Evolutionary conservation across 2,797 vertebrate species (phyloP).

Genomic region (Paratrypauchen microcephalus): DNA sequence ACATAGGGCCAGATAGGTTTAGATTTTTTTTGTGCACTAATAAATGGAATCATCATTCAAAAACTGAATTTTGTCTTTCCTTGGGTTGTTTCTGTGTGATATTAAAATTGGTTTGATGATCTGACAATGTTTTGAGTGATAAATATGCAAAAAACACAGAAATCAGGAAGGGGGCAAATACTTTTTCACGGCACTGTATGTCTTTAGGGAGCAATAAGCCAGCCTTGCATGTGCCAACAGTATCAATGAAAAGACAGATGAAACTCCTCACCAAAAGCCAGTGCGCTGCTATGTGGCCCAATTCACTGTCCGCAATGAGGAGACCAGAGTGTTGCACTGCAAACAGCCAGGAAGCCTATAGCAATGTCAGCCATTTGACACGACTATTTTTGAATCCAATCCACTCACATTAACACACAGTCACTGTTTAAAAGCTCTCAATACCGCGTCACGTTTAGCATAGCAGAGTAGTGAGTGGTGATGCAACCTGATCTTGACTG

Average conservation of each 20-base stretch:
- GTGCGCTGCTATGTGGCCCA: slow-evolving; percentile 68
- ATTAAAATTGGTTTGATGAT: too few species aligned
- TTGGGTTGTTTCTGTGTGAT: too few species aligned
- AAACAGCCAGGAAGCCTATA: slow-evolving; percentile 24
- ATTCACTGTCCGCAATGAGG: slow-evolving; percentile 58
- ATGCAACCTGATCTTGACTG: slow-evolving; percentile 55
- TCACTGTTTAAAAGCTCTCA: slow-evolving; percentile 50
- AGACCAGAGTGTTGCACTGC: slow-evolving; percentile 18
- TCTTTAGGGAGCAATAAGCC: slow-evolving; percentile 64
- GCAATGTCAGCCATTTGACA: slow-evolving; percentile 39
- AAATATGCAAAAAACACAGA: too few species aligned
- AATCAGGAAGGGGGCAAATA: too few species aligned
- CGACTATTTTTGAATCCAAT: slow-evolving; percentile 55
- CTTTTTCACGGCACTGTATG: too few species aligned
- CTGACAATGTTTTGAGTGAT: too few species aligned
- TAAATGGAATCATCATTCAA: too few species aligned
- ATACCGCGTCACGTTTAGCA: slow-evolving; percentile 44
- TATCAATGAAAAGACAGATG: slow-evolving; percentile 59
- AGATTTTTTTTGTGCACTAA: too few species aligned
- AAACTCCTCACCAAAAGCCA: slow-evolving; percentile 53
- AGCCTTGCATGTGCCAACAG: slow-evolving; percentile 56
- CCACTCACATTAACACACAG: slow-evolving; percentile 57
- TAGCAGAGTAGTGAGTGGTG: slow-evolving; percentile 24
- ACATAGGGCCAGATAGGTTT: too few species aligned
- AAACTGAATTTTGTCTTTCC: too few species aligned